Base-by-base conservation (phyloP, 1,140 invertebrate genomes). In the Idris sp. region DNA sequence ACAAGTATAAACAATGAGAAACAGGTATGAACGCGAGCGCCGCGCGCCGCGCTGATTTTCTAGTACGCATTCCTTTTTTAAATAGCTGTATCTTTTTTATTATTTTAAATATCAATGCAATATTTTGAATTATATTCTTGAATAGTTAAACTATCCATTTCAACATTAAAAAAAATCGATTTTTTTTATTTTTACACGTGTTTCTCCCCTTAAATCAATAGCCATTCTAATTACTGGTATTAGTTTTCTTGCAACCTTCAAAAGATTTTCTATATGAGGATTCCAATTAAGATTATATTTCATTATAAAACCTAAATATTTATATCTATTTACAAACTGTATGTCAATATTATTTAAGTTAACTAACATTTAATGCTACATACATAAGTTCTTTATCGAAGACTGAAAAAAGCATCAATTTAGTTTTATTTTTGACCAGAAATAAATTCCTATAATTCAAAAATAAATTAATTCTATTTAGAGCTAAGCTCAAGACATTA, bases 241-340 rank as follows among this genome's bases (percentile, higher is more conserved):
- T n/a, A n/a, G n/a, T n/a, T 19, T 19, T 7, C 15, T 3, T n/a
- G n/a, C 11, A n/a, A 6, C 14, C 11, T 19, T 40, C n/a, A 40
- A 18, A 40, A 19, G 3, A 18, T 40, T 40, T 13, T 18, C 7
- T 19, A 19, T 40, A 40, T 40, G 36, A 1, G 15, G 1, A 2
- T 18, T 6, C 36, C 36, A 40, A 13, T 40, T 40, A 2, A 40
- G 16, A 10, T 40, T 40, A 19, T 40, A 19, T 19, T 40, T 40
- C 9, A 40, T n/a, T n/a, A 18, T 4, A 19, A 13, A 40, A 6
- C 36, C 36, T 3, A 40, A 10, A n/a, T 40, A 40, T 19, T 19
- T 40, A 13, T 4, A 13, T 3, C 4, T 35, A 8, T 35, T 8
- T 13, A 35, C 31, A 11, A 35, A 8, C n/a, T 30, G 6, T 30